Evolutionary conservation across 2,888 invertebrate genomes (phyloP).

Genomic region (Glomeris marginata): DNA sequence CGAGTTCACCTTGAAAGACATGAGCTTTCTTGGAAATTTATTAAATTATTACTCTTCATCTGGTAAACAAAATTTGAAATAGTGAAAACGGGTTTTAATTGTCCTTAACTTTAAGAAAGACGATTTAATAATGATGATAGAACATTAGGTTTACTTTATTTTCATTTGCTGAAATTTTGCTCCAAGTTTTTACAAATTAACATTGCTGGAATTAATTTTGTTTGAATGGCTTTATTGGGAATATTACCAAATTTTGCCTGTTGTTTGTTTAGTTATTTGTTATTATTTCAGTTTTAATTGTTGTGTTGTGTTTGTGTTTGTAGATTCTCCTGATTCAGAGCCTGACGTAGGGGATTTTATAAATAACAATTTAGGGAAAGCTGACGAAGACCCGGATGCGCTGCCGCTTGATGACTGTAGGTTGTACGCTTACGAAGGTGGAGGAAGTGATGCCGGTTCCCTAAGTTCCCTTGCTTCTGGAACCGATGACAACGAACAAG

Average conservation of each 20-base stretch:
- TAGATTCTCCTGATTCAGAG: constrained; percentile 42
- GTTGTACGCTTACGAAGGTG: constrained; percentile 96
- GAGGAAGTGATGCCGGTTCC: constrained; percentile 82
- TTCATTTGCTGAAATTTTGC: not conserved
- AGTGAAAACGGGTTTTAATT: no score
- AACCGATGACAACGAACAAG: constrained; percentile 82
- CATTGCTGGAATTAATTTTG: no score
- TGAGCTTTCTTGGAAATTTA: no score
- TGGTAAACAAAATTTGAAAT: no score
- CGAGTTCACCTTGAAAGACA: no score
- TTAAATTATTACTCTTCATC: no score
- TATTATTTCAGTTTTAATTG: not conserved
- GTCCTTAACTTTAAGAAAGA: no score
- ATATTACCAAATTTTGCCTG: no score
- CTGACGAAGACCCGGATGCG: constrained; percentile 81
- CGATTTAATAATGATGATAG: no score
- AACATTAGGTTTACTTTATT: not conserved
- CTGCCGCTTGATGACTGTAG: constrained; percentile 91
- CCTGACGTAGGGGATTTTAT: constrained; percentile 82
- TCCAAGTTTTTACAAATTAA: not conserved
- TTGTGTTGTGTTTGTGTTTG: constrained; percentile 8
- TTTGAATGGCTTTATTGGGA: no score
- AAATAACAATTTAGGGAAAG: constrained; percentile 71
- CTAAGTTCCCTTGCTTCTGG: constrained; percentile 83
- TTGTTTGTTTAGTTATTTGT: no score